Percentiles rank a stretch among this genome's conserved stretches.
Evolutionary conservation across 2,113 vertebrate species (phyloP).

Genomic region (Ceuthmochares aereus): DNA sequence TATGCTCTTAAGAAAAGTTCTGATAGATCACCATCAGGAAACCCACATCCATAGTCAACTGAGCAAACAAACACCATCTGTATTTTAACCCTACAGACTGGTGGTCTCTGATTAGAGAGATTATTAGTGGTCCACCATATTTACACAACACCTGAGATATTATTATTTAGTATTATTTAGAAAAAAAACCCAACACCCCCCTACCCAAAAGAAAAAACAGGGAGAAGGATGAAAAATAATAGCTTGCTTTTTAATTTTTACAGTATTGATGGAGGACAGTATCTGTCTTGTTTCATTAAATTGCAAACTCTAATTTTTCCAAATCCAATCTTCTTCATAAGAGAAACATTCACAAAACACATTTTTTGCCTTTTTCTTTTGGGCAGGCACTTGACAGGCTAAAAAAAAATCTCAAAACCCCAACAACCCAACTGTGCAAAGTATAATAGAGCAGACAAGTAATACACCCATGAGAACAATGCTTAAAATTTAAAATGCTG

Average conservation of each 20-base stretch:
- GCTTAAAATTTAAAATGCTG: not conserved
- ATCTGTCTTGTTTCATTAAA: not conserved
- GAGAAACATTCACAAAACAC: not conserved
- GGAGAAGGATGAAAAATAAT: not conserved
- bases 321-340: not conserved
- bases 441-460: not conserved
- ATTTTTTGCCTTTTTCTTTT: not conserved
- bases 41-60: not conserved
- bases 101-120: not conserved
- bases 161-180: too few relatives aligned
- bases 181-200: too few relatives aligned
- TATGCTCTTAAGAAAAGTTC: not conserved
- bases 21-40: not conserved
- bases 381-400: not conserved
- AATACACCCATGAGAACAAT: not conserved
- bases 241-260: not conserved
- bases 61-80: not conserved
- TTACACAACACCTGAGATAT: not conserved
- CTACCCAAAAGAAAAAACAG: not conserved
- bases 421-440: not conserved
- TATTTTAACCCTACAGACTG: not conserved
- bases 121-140: not conserved
- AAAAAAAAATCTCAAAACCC: not conserved
- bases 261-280: not conserved
- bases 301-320: not conserved